Evolutionary conservation across 2,888 invertebrate genomes (phyloP).

Genomic region (Epicampocera succincta): DNA sequence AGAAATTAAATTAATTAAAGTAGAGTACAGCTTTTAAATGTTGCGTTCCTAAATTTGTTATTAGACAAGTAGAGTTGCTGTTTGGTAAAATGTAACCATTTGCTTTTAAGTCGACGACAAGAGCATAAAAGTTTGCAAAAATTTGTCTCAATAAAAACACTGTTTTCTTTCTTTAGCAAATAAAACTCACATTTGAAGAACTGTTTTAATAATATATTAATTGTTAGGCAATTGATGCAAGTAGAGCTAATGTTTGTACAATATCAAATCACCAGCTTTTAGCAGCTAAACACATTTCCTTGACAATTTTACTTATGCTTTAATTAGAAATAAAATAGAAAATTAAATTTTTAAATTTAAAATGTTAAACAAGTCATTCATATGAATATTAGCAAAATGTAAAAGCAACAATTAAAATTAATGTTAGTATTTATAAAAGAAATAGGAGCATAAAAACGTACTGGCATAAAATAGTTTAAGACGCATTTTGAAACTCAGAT

Average conservation of each 20-base stretch:
- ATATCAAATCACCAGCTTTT: constrained; percentile 10
- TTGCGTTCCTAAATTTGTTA: too few relatives aligned
- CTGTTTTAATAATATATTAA: constrained; percentile 8
- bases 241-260: constrained; percentile 5
- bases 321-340: not conserved
- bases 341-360: constrained; percentile 29
- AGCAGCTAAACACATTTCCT: constrained; percentile 25
- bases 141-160: too few relatives aligned
- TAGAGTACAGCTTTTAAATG: not conserved
- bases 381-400: constrained; percentile 9
- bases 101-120: too few relatives aligned
- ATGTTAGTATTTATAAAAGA: not conserved
- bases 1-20: not conserved
- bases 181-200: not conserved
- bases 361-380: constrained; percentile 30
- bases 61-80: too few relatives aligned
- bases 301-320: constrained; percentile 16
- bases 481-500: not conserved
- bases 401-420: constrained; percentile 9
- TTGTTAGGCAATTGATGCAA: not conserved
- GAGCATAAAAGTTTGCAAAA: too few relatives aligned
- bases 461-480: not conserved
- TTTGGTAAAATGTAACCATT: too few relatives aligned
- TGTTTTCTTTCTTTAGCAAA: too few relatives aligned
- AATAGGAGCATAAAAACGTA: not conserved